Evolutionary conservation across 2,113 vertebrate genomes (phyloP), one percentile per base, ranked within the genome.

Genomic region (Semicossyphus pulcher): DNA sequence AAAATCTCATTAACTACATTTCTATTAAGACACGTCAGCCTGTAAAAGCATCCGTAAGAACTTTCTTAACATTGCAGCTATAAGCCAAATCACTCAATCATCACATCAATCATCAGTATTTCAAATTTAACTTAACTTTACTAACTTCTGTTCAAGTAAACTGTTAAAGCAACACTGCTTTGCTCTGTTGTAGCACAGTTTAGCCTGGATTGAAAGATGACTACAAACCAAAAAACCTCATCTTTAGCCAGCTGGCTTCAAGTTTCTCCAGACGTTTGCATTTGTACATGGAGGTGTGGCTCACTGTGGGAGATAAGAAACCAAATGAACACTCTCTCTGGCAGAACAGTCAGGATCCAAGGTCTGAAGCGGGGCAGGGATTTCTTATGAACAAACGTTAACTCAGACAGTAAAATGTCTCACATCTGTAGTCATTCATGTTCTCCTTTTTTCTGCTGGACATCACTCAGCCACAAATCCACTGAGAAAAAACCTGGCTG

Each of bases 291-390:
- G 18, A 37, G 45, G 60, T 12, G 65, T 65, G 59, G 48, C 37
- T 66, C 37, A 6, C 12, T 34, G 15, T 26, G n/a, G 21, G 21
- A 79, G 85, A 84, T 69, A 70, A 66, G 37, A 39, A 41, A 56
- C n/a, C n/a, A 28, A 12, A 67, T 23, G 11, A 58, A 42, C 36
- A 51, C 28, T 2, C 1, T 7, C 15, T 73, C 32, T 79, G 64
- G 83, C 28, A 57, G 28, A 66, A 31, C 25, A 37, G 45, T 41
- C 61, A 20, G 71, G 68, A 74, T 69, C 58, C 61, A 64, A 84
- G 67, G 77, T 67, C 64, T 72, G 37, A 21, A 18, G 1, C 10
- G 47, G 71, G 10, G 77, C 23, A 49, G 60, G 31, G 21, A 37
- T 68, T 65, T 41, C 37, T 37, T 6, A 41, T 11, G 41, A 63